Evolutionary conservation across 1,140 invertebrate genomes (phyloP), one percentile per base, ranked within the genome.

Genomic region (Dendroctonus ponderosae): DNA sequence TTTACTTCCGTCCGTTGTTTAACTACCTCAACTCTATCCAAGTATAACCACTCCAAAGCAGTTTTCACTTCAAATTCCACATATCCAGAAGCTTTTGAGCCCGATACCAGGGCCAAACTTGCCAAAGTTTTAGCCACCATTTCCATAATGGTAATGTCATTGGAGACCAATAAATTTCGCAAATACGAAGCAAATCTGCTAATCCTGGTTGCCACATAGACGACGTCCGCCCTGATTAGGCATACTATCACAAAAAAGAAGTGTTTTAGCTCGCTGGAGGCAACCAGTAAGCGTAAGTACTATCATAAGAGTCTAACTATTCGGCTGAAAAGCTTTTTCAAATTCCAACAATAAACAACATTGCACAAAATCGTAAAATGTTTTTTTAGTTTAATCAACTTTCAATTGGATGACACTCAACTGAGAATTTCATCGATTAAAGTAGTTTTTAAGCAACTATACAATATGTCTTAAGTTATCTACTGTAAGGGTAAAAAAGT

Each of bases 51-150:
- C 78, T 98, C 96, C 76, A 98, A 93, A 6, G 95, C 93, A 72
- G 91, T 84, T 79, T 95, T 96, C 0, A 97, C 93, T 81, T 98
- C 94, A 83, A 96, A 97, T 74, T 97, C 94, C 3, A 98, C 94
- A 80, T 97, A 97, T 74, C 96, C 93, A 0, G 93, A 92, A 52
- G 94, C 91, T 78, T 94, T 94, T 0, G 93, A 94, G 11, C 94
- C 96, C 14, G 93, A 96, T 6, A 94, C 91, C 9, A 94, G 82
- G 3, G 94, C 94, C 51, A 98, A 80, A 69, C 92, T 91, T 0
- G 95, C 96, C 68, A 98, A 89, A 7, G 96, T 96, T 76, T 93
- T 94, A 11, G 95, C 94, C n/a, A 94, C 92, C 64, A 97, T 84
- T 82, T 98, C 95, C 91, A 98, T 97, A 0, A 98, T 92, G 44